These are phyloP conservation scores for Oreochromis aureus DNA, from an alignment of 2,113 vertebrate genomes.

Conservation along the genomic window DNA sequence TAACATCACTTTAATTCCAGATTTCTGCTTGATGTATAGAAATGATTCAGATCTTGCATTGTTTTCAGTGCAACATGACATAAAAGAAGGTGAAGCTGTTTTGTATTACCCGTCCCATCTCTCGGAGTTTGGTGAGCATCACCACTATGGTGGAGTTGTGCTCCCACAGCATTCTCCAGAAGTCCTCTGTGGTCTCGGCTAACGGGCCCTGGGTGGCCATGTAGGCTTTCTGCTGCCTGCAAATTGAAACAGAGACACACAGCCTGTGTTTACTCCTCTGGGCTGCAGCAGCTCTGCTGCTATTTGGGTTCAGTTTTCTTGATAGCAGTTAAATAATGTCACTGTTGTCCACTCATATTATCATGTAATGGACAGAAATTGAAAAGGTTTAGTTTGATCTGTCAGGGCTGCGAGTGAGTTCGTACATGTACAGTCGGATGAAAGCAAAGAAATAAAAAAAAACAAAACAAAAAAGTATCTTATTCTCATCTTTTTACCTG, in stretches of 20 bases:
- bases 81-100: not conserved
- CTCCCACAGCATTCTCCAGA: conserved; percentile 99
- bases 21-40: not conserved
- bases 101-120: conserved; percentile 88
- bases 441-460: not conserved
- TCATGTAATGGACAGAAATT: not conserved
- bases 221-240: conserved; percentile 94
- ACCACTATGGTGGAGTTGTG: conserved; percentile 97
- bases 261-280: not conserved
- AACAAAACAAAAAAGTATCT: not conserved
- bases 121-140: conserved; percentile 93
- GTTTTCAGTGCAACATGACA: not conserved
- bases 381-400: not conserved
- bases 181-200: conserved; percentile 93
- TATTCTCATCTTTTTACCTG: not conserved
- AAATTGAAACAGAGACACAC: not conserved
- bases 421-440: not conserved
- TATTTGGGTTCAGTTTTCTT: not conserved
- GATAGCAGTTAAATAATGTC: not conserved
- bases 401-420: not conserved
- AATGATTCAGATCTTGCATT: not conserved
- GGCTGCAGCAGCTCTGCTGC: not conserved
- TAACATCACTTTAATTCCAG: not conserved
- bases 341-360: rapidly evolving
- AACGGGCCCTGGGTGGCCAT: conserved; percentile 92